These are phyloP conservation scores for Dendrocopos noguchii DNA, from an alignment of 2,113 vertebrate species.

Conservation along the genomic window DNA sequence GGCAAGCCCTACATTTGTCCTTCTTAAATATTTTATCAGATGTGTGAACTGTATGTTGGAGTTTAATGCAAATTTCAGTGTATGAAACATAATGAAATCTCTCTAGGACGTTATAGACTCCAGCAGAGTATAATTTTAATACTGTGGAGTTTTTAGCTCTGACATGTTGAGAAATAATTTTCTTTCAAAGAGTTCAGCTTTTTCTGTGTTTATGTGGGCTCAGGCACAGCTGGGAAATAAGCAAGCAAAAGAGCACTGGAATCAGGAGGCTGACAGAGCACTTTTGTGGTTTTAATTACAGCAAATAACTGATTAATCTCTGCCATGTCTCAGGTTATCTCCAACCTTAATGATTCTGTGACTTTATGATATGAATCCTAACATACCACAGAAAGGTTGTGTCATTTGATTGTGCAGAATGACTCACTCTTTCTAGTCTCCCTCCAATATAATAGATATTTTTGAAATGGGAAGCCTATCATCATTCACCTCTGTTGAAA, in stretches of 20 bases:
- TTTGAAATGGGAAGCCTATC: constrained; percentile 28
- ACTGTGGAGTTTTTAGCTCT: constrained; percentile 27
- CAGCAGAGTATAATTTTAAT: constrained; percentile 20
- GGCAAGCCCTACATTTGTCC: constrained; percentile 48
- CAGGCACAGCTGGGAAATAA: constrained; percentile 9
- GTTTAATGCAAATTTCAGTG: constrained; percentile 24
- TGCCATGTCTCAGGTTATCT: constrained; percentile 50
- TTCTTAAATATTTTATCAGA: constrained; percentile 64
- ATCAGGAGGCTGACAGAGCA: background rate
- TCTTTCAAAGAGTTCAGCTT: constrained; percentile 49
- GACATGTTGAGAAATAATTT: constrained; percentile 44
- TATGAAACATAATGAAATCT: constrained; percentile 33
- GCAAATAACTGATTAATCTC: constrained; percentile 60
- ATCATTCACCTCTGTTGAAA: constrained; percentile 36
- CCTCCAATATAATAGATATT: constrained; percentile 36
- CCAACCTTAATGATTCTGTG: too few species aligned
- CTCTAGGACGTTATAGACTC: constrained; percentile 41
- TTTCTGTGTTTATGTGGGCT: background rate
- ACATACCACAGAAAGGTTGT: constrained; percentile 6
- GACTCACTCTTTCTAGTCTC: constrained; percentile 42
- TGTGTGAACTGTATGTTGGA: constrained; percentile 16
- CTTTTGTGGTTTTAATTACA: constrained; percentile 34
- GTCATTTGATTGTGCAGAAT: constrained; percentile 52
- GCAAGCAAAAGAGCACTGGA: background rate
- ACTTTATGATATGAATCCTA: background rate